A percentile compares a stretch with the other conserved stretches of the same genome.
phyloP scores from a whole-genome alignment of 2,113 vertebrate genomes.

The Genyomyrus donnyi region DNA sequence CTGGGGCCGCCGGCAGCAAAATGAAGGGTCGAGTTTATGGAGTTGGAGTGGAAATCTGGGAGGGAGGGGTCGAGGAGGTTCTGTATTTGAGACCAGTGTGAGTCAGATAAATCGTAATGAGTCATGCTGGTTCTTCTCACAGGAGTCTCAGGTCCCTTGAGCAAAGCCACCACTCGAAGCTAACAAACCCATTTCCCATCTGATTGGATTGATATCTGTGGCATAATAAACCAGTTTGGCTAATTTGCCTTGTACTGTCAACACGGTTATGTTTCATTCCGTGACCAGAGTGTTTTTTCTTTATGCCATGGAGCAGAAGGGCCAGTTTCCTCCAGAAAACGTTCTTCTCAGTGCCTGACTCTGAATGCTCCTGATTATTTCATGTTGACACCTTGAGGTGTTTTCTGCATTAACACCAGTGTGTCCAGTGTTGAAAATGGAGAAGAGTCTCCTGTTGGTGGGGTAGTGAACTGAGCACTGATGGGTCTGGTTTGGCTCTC shows the following conservation, averaged over 20 bases:
- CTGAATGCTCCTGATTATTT: not conserved
- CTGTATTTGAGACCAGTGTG: not conserved
- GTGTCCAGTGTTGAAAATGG: not conserved
- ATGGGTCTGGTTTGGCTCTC: slow-evolving; percentile 13
- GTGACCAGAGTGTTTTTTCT: not conserved
- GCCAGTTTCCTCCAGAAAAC: not conserved
- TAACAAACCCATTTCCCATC: not conserved
- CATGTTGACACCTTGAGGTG: not conserved
- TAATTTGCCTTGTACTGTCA: not conserved
- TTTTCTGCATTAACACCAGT: not conserved
- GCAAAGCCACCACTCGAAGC: not conserved
- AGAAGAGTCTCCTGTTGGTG: not conserved
- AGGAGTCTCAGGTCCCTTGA: not conserved
- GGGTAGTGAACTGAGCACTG: not conserved
- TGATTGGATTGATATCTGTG: not conserved
- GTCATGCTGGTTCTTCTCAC: not conserved
- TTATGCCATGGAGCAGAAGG: not conserved
- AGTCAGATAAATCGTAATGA: not conserved
- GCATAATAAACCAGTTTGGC: not conserved
- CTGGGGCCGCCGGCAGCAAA: not conserved
- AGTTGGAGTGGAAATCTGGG: not conserved
- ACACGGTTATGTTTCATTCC: not conserved
- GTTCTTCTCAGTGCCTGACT: not conserved
- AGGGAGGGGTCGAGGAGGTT: not conserved
- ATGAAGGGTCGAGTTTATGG: not conserved